Conservation (phyloP, 2,888 invertebrate genomes). For the Tenthredo mesomela region DNA sequence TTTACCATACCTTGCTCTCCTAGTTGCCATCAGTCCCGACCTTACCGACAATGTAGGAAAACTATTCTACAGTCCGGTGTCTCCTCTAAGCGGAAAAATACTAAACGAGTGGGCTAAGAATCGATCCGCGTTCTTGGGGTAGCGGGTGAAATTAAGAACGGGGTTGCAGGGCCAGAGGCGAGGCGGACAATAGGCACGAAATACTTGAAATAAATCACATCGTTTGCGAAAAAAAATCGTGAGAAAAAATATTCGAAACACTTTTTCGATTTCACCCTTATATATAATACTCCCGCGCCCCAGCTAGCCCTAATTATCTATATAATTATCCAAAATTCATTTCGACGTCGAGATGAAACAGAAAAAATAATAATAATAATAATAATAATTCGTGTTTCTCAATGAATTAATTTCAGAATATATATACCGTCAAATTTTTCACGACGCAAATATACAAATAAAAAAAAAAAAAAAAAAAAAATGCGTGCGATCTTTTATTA, state of each 20-base stretch:
- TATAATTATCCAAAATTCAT: background rate
- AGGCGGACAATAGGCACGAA: constrained; percentile 18
- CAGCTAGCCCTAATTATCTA: background rate
- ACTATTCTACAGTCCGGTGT: background rate
- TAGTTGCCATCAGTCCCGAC: background rate
- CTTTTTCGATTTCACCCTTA: background rate
- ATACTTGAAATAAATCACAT: constrained; percentile 23
- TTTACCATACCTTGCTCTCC: background rate
- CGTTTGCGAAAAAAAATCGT: constrained; percentile 1
- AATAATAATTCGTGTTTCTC: background rate
- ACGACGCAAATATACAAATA: too few species aligned
- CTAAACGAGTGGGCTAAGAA: constrained; percentile 1
- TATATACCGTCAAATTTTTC: too few species aligned
- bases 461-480: too few species aligned
- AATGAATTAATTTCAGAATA: background rate
- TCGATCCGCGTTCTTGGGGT: constrained; percentile 20
- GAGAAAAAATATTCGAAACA: background rate
- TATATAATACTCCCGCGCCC: background rate
- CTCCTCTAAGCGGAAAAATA: constrained; percentile 17
- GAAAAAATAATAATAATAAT: background rate
- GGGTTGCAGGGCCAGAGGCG: background rate
- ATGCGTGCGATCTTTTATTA: too few species aligned
- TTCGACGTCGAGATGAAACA: background rate
- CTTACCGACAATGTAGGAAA: constrained; percentile 3
- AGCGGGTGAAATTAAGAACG: constrained; percentile 19